Conservation (phyloP, 2,113 vertebrate species). For the Grammomys dolichurus region DNA sequence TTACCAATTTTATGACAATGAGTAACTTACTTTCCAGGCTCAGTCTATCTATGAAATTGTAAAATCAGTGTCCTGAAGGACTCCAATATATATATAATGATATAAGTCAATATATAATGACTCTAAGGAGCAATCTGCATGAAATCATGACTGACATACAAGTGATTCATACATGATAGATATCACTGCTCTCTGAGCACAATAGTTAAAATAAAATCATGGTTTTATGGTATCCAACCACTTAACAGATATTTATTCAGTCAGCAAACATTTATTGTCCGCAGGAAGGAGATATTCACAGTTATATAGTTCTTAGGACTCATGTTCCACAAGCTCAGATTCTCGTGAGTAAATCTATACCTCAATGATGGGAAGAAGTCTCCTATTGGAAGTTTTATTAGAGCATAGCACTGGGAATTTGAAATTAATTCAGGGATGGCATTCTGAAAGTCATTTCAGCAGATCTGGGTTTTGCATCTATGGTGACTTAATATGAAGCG, state of each 20-base stretch:
- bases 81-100: neutral
- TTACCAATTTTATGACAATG: neutral
- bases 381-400: neutral
- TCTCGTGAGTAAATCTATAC: neutral
- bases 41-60: neutral
- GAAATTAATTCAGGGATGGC: neutral
- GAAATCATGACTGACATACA: neutral
- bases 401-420: neutral
- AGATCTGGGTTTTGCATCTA: neutral
- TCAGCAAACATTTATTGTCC: neutral
- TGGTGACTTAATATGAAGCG: neutral
- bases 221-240: neutral
- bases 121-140: neutral
- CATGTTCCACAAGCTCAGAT: neutral
- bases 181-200: neutral
- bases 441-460: neutral
- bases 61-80: neutral
- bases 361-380: neutral
- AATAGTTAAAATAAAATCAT: neutral
- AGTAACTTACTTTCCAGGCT: neutral
- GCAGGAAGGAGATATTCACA: neutral
- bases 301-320: neutral
- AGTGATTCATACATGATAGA: neutral
- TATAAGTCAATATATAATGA: no score
- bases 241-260: neutral